Percentiles rank a stretch among this genome's conserved stretches.
phyloP scores from a whole-genome alignment of 2,888 invertebrate genomes.

The Trichopria drosophilae region DNA sequence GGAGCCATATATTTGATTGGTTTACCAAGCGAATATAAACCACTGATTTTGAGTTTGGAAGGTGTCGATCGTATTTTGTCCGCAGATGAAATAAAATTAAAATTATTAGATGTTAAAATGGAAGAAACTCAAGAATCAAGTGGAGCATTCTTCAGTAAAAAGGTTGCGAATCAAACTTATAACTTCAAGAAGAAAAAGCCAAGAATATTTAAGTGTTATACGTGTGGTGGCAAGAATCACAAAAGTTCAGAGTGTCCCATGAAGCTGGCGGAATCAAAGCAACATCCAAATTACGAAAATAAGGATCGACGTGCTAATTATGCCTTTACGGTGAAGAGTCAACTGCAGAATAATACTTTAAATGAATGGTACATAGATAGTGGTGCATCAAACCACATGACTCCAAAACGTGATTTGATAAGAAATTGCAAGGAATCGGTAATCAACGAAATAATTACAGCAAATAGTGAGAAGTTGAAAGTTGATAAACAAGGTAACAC shows the following conservation, averaged over 20 bases:
- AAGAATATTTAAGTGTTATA: not conserved
- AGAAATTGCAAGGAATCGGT: constrained; percentile 1
- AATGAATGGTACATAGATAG: constrained; percentile 33
- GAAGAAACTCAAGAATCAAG: not conserved
- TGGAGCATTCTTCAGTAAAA: constrained; percentile 7
- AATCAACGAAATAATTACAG: constrained; percentile 7
- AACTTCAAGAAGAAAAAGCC: constrained; percentile 7
- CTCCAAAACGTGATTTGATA: constrained; percentile 1
- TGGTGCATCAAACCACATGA: constrained; percentile 31
- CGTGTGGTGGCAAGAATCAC: not conserved
- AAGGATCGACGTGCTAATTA: too few species aligned
- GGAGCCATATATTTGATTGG: constrained; percentile 41
- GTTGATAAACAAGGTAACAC: constrained; percentile 29
- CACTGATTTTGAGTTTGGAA: constrained; percentile 40
- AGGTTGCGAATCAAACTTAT: not conserved
- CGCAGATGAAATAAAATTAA: constrained; percentile 38
- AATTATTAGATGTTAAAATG: constrained; percentile 27
- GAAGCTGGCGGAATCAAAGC: too few species aligned
- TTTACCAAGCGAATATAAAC: constrained; percentile 37
- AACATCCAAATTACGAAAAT: too few species aligned
- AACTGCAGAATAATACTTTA: constrained; percentile 1
- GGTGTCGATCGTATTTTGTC: constrained; percentile 37
- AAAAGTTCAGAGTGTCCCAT: too few species aligned
- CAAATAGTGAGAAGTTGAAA: constrained; percentile 22
- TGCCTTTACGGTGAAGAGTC: not conserved